Conservation (phyloP, 2,888 invertebrate species). For the Eristalinus aeneus region DNA sequence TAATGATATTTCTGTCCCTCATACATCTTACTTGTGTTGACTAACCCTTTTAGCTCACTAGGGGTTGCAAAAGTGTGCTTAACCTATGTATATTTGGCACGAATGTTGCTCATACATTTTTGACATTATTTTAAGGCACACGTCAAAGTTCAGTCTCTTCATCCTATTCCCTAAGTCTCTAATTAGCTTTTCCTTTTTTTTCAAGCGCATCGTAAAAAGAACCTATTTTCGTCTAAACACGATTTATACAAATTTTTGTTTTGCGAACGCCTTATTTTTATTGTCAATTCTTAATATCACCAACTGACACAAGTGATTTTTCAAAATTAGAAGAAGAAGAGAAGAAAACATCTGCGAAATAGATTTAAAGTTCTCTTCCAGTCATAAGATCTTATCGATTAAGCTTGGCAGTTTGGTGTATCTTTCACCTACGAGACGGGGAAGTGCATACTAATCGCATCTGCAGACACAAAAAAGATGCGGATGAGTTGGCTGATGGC, state of each 20-base stretch:
- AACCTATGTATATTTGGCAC: slow-evolving; percentile 14
- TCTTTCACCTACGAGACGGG: neutral
- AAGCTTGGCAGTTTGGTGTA: slow-evolving; percentile 11
- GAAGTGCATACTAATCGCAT: slow-evolving; percentile 10
- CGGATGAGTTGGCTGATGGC: slow-evolving; percentile 1
- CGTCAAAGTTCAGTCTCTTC: neutral
- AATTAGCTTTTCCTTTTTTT: slow-evolving; percentile 11
- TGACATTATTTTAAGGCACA: slow-evolving; percentile 1
- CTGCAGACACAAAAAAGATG: slow-evolving; percentile 25
- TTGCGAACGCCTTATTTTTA: neutral
- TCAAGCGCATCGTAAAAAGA: slow-evolving; percentile 4
- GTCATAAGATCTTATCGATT: neutral
- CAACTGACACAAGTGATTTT: slow-evolving; percentile 9
- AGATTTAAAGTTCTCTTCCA: neutral
- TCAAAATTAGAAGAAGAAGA: neutral
- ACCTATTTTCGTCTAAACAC: slow-evolving; percentile 3
- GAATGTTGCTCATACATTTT: neutral
- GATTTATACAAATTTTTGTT: slow-evolving; percentile 6
- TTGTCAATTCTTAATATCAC: slow-evolving; percentile 6
- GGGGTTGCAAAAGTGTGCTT: neutral
- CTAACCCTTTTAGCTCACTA: too few species aligned
- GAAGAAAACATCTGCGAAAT: slow-evolving; percentile 3
- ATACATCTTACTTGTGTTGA: too few species aligned
- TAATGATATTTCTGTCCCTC: too few species aligned
- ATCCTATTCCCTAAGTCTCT: slow-evolving; percentile 10